These are phyloP conservation scores for Caenorhabditis inopinata DNA, from an alignment of 1,140 invertebrate species.

Conservation along the genomic window DNA sequence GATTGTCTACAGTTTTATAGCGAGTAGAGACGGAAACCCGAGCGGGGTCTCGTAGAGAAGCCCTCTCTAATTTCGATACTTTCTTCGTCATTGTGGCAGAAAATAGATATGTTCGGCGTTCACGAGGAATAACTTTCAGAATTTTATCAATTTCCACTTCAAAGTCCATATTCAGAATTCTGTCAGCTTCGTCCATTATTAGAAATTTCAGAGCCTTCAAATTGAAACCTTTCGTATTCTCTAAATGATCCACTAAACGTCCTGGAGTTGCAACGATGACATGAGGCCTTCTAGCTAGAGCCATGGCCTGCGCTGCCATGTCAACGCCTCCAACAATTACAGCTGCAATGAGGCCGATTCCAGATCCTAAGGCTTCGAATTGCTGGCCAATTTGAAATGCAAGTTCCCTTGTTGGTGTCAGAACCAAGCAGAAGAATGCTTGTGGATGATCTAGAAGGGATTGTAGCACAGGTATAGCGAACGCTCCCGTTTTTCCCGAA, in stretches of 20 bases:
- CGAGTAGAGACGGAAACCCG: slow-evolving; percentile 86
- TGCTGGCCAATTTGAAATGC: slow-evolving; percentile 93
- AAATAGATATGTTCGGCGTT: slow-evolving; percentile 84
- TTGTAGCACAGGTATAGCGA: slow-evolving; percentile 92
- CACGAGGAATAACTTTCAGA: slow-evolving; percentile 82
- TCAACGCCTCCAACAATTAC: slow-evolving; percentile 97
- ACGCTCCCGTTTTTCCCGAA: slow-evolving; percentile 95
- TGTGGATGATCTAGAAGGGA: slow-evolving; percentile 84
- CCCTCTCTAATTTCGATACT: slow-evolving; percentile 89
- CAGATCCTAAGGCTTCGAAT: slow-evolving; percentile 80
- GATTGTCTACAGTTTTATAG: slow-evolving; percentile 94
- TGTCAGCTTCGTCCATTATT: slow-evolving; percentile 93
- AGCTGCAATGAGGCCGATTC: slow-evolving; percentile 78
- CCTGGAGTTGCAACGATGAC: slow-evolving; percentile 90
- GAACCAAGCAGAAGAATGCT: slow-evolving; percentile 85
- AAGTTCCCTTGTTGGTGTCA: slow-evolving; percentile 94
- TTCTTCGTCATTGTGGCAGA: slow-evolving; percentile 99
- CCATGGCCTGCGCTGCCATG: slow-evolving; percentile 87
- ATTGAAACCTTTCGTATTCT: slow-evolving; percentile 91
- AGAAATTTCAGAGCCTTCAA: slow-evolving; percentile 83
- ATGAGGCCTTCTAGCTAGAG: slow-evolving; percentile 90
- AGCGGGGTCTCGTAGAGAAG: slow-evolving; percentile 83
- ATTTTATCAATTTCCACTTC: slow-evolving; percentile 94
- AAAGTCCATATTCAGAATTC: slow-evolving; percentile 93
- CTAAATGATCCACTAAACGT: slow-evolving; percentile 82